These are phyloP conservation scores for Sebastes iracundus DNA, from an alignment of 2,797 vertebrate species.

Conservation along the genomic window DNA sequence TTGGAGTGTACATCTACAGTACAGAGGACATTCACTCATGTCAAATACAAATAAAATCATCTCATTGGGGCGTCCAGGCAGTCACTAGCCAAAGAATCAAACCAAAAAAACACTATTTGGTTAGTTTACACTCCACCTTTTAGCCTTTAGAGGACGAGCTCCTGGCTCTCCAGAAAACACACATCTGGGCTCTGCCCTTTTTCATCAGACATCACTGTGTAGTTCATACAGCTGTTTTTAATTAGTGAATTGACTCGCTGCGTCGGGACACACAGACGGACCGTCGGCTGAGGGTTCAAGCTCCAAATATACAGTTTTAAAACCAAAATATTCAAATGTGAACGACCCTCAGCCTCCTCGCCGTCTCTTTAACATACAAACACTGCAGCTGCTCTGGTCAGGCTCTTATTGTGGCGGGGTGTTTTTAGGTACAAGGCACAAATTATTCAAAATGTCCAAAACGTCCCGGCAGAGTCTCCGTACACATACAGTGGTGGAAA, in stretches of 20 bases:
- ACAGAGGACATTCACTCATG: conserved; percentile 38
- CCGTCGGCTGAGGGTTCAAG: conserved; percentile 51
- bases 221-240: conserved; percentile 45
- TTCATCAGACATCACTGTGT: conserved; percentile 77
- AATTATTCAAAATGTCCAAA: background rate
- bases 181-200: conserved; percentile 86
- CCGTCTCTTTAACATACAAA: background rate
- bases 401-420: background rate
- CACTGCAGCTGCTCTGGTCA: background rate
- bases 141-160: conserved; percentile 22
- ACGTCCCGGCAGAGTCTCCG: background rate
- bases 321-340: conserved; percentile 81
- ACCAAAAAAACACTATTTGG: conserved; percentile 69
- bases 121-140: conserved; percentile 67
- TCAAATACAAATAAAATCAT: conserved; percentile 13
- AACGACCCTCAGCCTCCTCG: conserved; percentile 47
- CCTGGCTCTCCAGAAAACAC: conserved; percentile 38
- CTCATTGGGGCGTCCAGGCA: conserved; percentile 65
- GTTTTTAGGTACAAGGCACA: conserved; percentile 37
- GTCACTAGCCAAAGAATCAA: conserved; percentile 51
- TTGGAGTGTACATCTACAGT: background rate
- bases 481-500: background rate
- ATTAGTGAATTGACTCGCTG: background rate
- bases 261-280: background rate
- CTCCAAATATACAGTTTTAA: conserved; percentile 79